A percentile compares a stretch with the other conserved stretches of the same genome.
These are phyloP conservation scores for Drosophila subsilvestris DNA, from an alignment of 2,888 invertebrate genomes.

Conservation along the genomic window DNA sequence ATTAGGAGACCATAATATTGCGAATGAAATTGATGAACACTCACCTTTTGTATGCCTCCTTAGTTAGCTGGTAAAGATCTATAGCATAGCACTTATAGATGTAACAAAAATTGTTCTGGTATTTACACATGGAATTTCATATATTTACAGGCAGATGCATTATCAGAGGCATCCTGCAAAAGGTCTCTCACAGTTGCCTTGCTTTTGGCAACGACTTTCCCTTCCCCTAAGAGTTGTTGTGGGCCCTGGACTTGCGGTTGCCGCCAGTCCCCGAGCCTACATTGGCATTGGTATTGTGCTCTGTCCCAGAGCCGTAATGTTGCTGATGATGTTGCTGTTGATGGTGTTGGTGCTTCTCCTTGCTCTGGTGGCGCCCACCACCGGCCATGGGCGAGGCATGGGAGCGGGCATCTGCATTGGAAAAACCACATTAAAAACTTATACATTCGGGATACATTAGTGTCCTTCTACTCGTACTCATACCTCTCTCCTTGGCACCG, in stretches of 20 bases:
- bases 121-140: slow-evolving; percentile 76
- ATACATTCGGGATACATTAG: not conserved
- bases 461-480: not conserved
- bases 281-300: slow-evolving; percentile 44
- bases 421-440: not conserved
- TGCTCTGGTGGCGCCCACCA: slow-evolving; percentile 66
- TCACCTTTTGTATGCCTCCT: slow-evolving; percentile 75
- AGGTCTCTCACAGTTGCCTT: slow-evolving; percentile 35
- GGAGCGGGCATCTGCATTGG: slow-evolving; percentile 60
- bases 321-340: slow-evolving; percentile 26
- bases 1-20: not conserved
- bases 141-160: slow-evolving; percentile 63
- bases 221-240: slow-evolving; percentile 74
- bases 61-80: slow-evolving; percentile 66
- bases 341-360: slow-evolving; percentile 56
- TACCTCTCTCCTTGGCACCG: slow-evolving; percentile 83
- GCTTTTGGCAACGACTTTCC: slow-evolving; percentile 60
- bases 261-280: slow-evolving; percentile 54
- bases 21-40: not conserved
- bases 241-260: slow-evolving; percentile 81
- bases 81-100: slow-evolving; percentile 67
- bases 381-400: slow-evolving; percentile 61
- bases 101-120: slow-evolving; percentile 68
- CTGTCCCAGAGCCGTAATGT: slow-evolving; percentile 41
- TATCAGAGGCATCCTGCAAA: slow-evolving; percentile 28